phyloP scores from a whole-genome alignment of 1,140 invertebrate species.

The Portunus trituberculatus region DNA sequence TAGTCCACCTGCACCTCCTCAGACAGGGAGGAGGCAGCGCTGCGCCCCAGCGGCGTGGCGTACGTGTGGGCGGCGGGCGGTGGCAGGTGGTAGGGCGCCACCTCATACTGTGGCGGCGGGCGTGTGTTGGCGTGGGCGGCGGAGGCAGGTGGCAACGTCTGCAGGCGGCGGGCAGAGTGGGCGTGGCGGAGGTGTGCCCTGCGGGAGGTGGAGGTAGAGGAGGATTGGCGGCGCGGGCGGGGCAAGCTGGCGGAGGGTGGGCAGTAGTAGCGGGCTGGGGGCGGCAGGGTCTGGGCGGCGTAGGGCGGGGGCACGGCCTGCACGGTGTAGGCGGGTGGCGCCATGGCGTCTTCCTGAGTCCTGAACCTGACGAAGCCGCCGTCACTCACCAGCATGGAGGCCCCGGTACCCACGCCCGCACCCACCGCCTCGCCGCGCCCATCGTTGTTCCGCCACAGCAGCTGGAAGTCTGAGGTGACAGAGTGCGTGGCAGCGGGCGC shows the following conservation, averaged over 20 bases:
- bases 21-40: conserved; percentile 25
- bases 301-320: conserved; percentile 29
- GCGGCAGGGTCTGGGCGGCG: conserved; percentile 40
- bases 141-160: background rate
- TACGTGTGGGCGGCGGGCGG: background rate
- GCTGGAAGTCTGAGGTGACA: conserved; percentile 65
- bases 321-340: conserved; percentile 52
- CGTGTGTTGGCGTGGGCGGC: conserved; percentile 17
- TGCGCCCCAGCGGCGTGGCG: background rate
- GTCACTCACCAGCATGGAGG: conserved; percentile 91
- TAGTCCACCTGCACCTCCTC: conserved; percentile 65
- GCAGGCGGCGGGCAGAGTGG: background rate
- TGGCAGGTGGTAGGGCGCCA: conserved; percentile 48
- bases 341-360: conserved; percentile 54
- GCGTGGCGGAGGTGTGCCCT: background rate
- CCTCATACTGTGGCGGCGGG: conserved; percentile 48
- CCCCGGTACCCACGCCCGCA: conserved; percentile 63
- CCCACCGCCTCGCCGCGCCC: conserved; percentile 7
- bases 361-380: conserved; percentile 92
- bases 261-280: conserved; percentile 61
- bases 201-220: background rate
- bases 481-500: conserved; percentile 34
- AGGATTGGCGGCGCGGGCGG: conserved; percentile 36
- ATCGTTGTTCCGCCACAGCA: conserved; percentile 41
- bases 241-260: conserved; percentile 25